Evolutionary conservation across 1,140 invertebrate species (phyloP).

Genomic region (Hyposmocoma kahamanoa): DNA sequence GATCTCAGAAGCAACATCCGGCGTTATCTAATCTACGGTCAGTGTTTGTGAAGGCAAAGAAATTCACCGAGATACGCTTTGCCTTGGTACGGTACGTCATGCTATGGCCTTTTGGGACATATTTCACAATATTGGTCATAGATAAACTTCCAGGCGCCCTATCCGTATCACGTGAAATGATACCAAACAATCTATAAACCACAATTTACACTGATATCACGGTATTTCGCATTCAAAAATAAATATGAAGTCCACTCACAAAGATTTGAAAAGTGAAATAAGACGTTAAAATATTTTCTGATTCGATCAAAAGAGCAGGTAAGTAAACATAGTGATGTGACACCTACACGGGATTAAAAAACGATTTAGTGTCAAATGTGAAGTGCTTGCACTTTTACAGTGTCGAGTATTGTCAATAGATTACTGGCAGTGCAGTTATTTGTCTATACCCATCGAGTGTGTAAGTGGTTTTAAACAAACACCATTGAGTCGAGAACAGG

Average conservation of each 20-base stretch:
- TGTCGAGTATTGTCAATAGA: conserved; percentile 50
- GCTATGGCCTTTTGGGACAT: no score
- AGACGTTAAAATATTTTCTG: no score
- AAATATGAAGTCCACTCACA: no score
- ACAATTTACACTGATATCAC: no score
- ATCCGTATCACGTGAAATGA: no score
- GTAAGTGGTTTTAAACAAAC: conserved; percentile 64
- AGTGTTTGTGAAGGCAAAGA: conserved; percentile 40
- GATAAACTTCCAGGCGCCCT: no score
- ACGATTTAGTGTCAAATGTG: not conserved
- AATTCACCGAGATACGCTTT: conserved; percentile 3
- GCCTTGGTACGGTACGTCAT: no score
- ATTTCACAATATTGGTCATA: no score
- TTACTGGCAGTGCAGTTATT: conserved; percentile 52
- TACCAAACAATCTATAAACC: no score
- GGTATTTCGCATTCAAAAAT: no score
- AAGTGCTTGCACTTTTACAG: conserved; percentile 21
- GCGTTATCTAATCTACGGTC: conserved; percentile 66
- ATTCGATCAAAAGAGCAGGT: not conserved
- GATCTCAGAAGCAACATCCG: conserved; percentile 59
- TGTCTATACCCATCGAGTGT: conserved; percentile 44
- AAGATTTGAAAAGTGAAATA: no score
- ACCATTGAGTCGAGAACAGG: conserved; percentile 49
- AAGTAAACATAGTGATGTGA: not conserved
- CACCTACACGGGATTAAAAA: not conserved